Conservation (phyloP, 2,888 invertebrate genomes). For the Epirrhoe tristata region DNA sequence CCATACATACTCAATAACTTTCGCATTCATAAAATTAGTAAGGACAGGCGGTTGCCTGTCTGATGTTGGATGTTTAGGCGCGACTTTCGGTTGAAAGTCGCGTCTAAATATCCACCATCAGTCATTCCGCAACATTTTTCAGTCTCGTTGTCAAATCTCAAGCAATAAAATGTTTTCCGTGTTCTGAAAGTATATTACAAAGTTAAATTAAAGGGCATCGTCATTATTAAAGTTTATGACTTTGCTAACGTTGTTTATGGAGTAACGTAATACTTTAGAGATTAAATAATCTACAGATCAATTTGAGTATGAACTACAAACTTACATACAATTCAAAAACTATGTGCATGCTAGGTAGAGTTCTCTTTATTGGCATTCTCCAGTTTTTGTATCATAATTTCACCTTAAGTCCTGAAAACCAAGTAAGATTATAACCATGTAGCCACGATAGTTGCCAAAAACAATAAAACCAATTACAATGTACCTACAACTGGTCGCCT, state of each 20-base stretch:
- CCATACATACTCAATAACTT: too few relatives aligned
- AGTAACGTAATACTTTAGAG: conserved; percentile 39
- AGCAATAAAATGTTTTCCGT: conserved; percentile 52
- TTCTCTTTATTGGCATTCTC: too few relatives aligned
- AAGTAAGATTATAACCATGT: too few relatives aligned
- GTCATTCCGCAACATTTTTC: conserved; percentile 14
- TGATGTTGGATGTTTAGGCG: not conserved
- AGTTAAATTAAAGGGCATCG: conserved; percentile 62
- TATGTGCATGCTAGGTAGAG: too few relatives aligned
- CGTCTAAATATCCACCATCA: not conserved
- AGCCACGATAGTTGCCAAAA: too few relatives aligned
- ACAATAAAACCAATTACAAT: too few relatives aligned
- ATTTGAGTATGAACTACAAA: conserved; percentile 23
- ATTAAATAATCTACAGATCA: not conserved
- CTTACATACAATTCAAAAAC: too few relatives aligned
- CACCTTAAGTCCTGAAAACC: too few relatives aligned
- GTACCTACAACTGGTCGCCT: too few relatives aligned
- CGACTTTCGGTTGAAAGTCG: conserved; percentile 12
- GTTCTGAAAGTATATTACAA: conserved; percentile 62
- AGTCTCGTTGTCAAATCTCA: conserved; percentile 50
- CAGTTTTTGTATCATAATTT: too few relatives aligned
- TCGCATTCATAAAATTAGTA: too few relatives aligned
- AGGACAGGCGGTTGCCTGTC: too few relatives aligned
- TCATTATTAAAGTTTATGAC: conserved; percentile 58
- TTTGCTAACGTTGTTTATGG: conserved; percentile 50